A percentile compares a stretch with the other conserved stretches of the same genome.
These are phyloP conservation scores for Nemotelus pantherinus DNA, from an alignment of 2,888 invertebrate species.

Conservation along the genomic window DNA sequence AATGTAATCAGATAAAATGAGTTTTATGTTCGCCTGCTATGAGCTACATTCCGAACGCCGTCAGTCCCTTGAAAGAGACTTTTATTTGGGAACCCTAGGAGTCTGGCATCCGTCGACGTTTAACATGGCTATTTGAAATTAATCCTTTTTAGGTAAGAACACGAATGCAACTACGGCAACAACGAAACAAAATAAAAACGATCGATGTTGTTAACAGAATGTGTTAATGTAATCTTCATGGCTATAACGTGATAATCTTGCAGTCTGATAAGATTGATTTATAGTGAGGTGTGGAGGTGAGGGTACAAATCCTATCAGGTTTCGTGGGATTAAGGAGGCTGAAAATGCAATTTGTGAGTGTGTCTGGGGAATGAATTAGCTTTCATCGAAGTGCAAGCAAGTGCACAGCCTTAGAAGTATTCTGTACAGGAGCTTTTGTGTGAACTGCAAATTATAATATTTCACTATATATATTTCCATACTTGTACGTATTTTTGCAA, in stretches of 20 bases:
- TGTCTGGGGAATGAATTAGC: no score
- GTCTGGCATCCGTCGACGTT: slow-evolving; percentile 45
- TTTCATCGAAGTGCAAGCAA: no score
- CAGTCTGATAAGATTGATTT: slow-evolving; percentile 27
- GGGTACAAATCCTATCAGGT: background rate
- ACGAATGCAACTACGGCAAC: background rate
- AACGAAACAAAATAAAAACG: background rate
- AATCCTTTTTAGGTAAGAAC: slow-evolving; percentile 38
- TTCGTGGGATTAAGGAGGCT: slow-evolving; percentile 7
- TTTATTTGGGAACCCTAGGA: slow-evolving; percentile 39
- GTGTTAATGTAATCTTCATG: slow-evolving; percentile 41
- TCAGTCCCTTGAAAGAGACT: slow-evolving; percentile 19
- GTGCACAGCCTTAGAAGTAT: no score
- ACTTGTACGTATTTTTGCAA: no score
- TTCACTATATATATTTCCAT: no score
- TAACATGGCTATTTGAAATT: slow-evolving; percentile 45
- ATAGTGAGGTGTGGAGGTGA: background rate
- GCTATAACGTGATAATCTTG: slow-evolving; percentile 30
- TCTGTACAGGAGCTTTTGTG: no score
- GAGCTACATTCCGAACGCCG: slow-evolving; percentile 28
- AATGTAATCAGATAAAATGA: slow-evolving; percentile 42
- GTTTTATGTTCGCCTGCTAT: slow-evolving; percentile 34
- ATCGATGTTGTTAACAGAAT: slow-evolving; percentile 24
- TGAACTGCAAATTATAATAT: no score
- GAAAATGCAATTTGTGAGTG: slow-evolving; percentile 12